Conservation (phyloP, 1,140 invertebrate genomes). For the Drosophila tropicalis region DNA sequence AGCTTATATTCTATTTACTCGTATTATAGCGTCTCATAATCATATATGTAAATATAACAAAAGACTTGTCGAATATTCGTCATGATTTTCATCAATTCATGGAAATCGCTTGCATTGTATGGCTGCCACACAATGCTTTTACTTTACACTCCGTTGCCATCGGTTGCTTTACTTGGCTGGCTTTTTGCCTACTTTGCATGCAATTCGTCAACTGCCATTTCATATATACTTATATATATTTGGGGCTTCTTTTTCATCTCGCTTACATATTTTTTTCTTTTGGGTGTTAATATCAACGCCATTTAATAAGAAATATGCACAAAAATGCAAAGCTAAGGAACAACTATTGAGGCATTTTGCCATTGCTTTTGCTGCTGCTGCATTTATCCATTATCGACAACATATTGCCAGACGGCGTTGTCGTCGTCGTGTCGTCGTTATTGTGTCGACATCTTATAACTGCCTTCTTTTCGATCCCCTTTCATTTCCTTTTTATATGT, state of each 20-base stretch:
- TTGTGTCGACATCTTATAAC: conserved; percentile 34
- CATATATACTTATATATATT: not conserved
- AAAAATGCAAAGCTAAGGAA: conserved; percentile 12
- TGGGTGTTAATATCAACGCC: conserved; percentile 53
- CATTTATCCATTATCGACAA: conserved; percentile 57
- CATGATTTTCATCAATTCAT: conserved; percentile 9
- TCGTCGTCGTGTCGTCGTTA: conserved; percentile 7
- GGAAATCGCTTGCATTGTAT: conserved; percentile 15
- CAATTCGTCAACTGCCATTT: conserved; percentile 40
- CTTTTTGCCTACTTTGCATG: conserved; percentile 35
- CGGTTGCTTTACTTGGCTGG: not conserved
- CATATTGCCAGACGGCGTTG: conserved; percentile 40
- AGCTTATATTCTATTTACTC: not conserved
- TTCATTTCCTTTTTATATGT: not conserved
- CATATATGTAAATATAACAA: not conserved
- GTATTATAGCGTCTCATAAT: not conserved
- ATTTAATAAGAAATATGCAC: conserved; percentile 59
- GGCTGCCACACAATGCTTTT: not conserved
- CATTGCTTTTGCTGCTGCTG: conserved; percentile 8
- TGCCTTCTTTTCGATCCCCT: not conserved
- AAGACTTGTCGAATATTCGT: conserved; percentile 5
- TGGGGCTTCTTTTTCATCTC: not conserved
- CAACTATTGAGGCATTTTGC: conserved; percentile 4
- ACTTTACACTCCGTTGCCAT: not conserved
- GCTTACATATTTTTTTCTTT: conserved; percentile 18